Evolutionary conservation across 2,888 invertebrate species (phyloP).

Genomic region (Diadegma fenestrale): DNA sequence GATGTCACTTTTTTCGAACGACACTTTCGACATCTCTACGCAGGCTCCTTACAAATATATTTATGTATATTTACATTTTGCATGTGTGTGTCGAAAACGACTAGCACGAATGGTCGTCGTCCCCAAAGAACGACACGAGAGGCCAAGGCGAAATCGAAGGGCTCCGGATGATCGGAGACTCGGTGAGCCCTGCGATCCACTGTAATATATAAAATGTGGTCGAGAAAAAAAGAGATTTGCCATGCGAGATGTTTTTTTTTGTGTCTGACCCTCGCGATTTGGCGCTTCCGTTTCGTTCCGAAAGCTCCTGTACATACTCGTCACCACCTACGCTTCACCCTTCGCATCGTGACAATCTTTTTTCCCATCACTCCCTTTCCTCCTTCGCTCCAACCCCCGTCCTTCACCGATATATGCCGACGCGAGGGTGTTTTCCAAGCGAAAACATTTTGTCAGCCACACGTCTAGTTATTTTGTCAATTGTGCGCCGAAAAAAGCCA

Average conservation of each 20-base stretch:
- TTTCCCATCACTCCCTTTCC: neutral
- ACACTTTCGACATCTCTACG: slow-evolving; percentile 16
- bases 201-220: slow-evolving; percentile 18
- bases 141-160: slow-evolving; percentile 23
- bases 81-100: neutral
- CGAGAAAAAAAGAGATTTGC: slow-evolving; percentile 23
- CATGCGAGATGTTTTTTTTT: slow-evolving; percentile 23
- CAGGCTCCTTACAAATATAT: neutral
- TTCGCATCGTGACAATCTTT: slow-evolving; percentile 49
- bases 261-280: slow-evolving; percentile 45
- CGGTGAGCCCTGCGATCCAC: neutral
- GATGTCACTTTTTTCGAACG: slow-evolving; percentile 43
- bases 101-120: slow-evolving; percentile 2
- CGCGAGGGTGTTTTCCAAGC: neutral
- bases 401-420: neutral
- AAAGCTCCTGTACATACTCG: slow-evolving; percentile 10
- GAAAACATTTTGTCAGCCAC: slow-evolving; percentile 12
- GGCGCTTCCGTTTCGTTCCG: slow-evolving; percentile 39
- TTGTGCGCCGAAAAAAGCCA: slow-evolving; percentile 6
- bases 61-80: neutral
- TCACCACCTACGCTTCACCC: slow-evolving; percentile 18
- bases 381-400: neutral
- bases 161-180: slow-evolving; percentile 32
- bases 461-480: slow-evolving; percentile 23
- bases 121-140: neutral